Conservation (phyloP, 2,797 vertebrate species). For the Miichthys miiuy region DNA sequence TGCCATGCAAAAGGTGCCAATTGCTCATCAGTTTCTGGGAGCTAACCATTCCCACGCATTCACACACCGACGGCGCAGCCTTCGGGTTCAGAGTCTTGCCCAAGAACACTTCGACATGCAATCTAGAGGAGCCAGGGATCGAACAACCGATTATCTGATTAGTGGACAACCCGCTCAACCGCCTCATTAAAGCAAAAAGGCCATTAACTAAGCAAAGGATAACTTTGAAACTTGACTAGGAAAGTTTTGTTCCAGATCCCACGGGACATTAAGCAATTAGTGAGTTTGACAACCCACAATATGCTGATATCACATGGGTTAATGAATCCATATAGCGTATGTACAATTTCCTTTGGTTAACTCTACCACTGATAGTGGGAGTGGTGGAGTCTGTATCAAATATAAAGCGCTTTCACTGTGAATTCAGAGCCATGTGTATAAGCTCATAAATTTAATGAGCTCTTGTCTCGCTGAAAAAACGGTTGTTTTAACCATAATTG, state of each 20-base stretch:
- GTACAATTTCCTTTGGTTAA: conserved; percentile 37
- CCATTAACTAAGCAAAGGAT: too few relatives aligned
- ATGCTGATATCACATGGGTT: conserved; percentile 43
- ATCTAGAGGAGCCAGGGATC: too few relatives aligned
- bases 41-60: too few relatives aligned
- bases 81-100: too few relatives aligned
- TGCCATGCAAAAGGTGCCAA: too few relatives aligned
- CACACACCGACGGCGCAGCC: too few relatives aligned
- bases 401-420: background rate
- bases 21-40: too few relatives aligned
- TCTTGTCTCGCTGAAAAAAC: conserved; percentile 7
- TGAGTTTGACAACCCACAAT: conserved; percentile 46
- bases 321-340: conserved; percentile 37
- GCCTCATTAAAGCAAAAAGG: too few relatives aligned
- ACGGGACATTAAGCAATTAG: conserved; percentile 56
- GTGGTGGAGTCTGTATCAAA: conserved; percentile 1
- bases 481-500: conserved; percentile 7
- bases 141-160: too few relatives aligned
- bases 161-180: too few relatives aligned
- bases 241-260: conserved; percentile 42
- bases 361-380: conserved; percentile 21
- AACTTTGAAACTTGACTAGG: background rate
- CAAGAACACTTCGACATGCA: too few relatives aligned
- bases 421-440: conserved; percentile 6
- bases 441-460: conserved; percentile 1